Conservation (phyloP, 2,888 invertebrate genomes). For the Hirtodrosophila cameraria region DNA sequence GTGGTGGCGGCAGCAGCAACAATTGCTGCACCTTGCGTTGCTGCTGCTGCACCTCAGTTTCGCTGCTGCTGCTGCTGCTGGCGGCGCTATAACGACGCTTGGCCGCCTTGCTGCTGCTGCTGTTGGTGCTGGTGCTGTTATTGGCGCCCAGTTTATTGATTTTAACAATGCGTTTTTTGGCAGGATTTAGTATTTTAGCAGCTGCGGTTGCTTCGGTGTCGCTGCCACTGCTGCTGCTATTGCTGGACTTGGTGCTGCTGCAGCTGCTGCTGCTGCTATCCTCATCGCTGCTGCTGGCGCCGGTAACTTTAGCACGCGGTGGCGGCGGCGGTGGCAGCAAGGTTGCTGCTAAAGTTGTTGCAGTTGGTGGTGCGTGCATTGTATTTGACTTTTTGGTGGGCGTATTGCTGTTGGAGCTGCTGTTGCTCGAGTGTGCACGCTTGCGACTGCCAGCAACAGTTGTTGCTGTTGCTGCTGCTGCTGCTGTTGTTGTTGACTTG, state of each 20-base stretch:
- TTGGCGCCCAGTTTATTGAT: conserved; percentile 35
- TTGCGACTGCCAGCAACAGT: conserved; percentile 73
- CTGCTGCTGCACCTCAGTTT: conserved; percentile 35
- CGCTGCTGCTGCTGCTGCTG: conserved; percentile 47
- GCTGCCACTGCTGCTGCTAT: conserved; percentile 25
- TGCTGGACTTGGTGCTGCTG: conserved; percentile 34
- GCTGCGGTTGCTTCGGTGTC: conserved; percentile 12
- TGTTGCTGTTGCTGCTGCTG: conserved; percentile 31
- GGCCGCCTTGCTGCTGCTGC: conserved; percentile 48
- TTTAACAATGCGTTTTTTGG: conserved; percentile 52
- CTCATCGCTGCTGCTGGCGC: conserved; percentile 57
- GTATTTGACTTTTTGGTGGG: conserved; percentile 74
- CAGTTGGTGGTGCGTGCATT: conserved; percentile 57
- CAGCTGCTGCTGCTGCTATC: conserved; percentile 60
- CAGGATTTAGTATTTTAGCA: conserved; percentile 22
- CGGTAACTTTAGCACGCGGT: conserved; percentile 30
- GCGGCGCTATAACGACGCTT: conserved; percentile 35
- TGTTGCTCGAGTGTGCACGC: conserved; percentile 76
- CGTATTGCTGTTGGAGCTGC: conserved; percentile 64
- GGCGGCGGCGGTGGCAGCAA: conserved; percentile 1
- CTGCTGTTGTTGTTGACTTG: too few species aligned
- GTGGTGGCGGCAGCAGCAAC: conserved; percentile 59
- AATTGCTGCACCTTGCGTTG: conserved; percentile 68
- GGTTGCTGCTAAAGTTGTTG: conserved; percentile 2
- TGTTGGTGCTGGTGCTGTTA: conserved; percentile 71